Percentiles rank a stretch among this genome's conserved stretches.
These are phyloP conservation scores for Aleiodes sp. DNA, from an alignment of 1,140 invertebrate genomes.

Conservation along the genomic window DNA sequence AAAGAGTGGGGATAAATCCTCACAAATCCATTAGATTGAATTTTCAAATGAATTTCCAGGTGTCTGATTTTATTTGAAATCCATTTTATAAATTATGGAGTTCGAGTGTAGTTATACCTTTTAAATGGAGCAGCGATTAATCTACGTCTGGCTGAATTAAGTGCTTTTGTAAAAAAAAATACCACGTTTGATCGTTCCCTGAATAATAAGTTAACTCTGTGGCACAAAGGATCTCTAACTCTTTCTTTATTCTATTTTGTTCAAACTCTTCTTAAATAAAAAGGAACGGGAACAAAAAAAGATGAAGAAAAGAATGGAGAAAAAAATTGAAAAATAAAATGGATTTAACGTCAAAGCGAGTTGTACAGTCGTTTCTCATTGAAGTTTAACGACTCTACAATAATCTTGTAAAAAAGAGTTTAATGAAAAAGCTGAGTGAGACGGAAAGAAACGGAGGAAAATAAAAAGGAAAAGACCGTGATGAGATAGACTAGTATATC, in stretches of 20 bases:
- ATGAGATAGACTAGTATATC: too few species aligned
- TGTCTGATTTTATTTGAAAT: background rate
- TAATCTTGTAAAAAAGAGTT: background rate
- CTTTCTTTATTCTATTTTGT: too few species aligned
- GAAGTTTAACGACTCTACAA: background rate
- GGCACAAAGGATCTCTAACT: too few species aligned
- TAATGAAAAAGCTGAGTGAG: background rate
- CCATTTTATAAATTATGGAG: background rate
- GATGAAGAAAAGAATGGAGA: too few species aligned
- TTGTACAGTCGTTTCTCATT: background rate
- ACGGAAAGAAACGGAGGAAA: too few species aligned
- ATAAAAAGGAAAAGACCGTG: background rate
- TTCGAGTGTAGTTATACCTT: too few species aligned
- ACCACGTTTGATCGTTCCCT: background rate
- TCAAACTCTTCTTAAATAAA: too few species aligned
- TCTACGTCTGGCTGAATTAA: background rate
- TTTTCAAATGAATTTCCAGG: constrained; percentile 6
- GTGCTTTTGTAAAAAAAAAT: background rate
- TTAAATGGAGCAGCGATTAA: background rate
- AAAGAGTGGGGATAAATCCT: too few species aligned
- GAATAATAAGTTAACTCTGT: background rate
- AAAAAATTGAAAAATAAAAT: background rate
- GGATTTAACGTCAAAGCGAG: background rate
- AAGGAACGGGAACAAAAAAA: too few species aligned
- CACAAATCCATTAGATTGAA: constrained; percentile 2